A percentile compares a stretch with the other conserved stretches of the same genome.
Evolutionary conservation across 2,888 invertebrate genomes (phyloP).

Genomic region (Apodemia hepburni): DNA sequence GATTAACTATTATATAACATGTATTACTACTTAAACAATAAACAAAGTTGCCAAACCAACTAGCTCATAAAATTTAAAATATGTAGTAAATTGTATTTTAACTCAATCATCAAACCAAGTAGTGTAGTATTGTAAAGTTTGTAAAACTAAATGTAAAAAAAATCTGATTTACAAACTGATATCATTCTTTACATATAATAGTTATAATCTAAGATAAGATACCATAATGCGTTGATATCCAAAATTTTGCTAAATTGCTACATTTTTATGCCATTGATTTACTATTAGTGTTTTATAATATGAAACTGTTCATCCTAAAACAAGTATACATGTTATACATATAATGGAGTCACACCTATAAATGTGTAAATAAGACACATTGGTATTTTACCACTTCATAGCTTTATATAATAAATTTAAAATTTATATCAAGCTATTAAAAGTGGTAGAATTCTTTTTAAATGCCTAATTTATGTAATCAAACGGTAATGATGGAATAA

Average conservation of each 20-base stretch:
- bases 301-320: neutral
- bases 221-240: neutral
- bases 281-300: neutral
- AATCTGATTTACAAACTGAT: neutral
- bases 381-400: conserved; percentile 20
- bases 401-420: neutral
- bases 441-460: neutral
- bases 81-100: neutral
- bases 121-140: neutral
- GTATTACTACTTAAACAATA: neutral
- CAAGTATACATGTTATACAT: neutral
- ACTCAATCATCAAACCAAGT: neutral
- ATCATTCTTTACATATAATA: neutral
- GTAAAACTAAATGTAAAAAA: neutral
- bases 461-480: neutral
- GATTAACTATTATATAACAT: conserved; percentile 8
- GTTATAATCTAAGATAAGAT: conserved; percentile 5
- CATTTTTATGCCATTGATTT: neutral
- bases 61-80: neutral
- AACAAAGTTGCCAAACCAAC: neutral
- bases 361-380: conserved; percentile 24
- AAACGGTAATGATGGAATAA: neutral
- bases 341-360: conserved; percentile 13
- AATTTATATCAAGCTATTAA: neutral
- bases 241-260: neutral